phyloP scores from a whole-genome alignment of 2,113 vertebrate genomes.

The Notiomystis cincta region DNA sequence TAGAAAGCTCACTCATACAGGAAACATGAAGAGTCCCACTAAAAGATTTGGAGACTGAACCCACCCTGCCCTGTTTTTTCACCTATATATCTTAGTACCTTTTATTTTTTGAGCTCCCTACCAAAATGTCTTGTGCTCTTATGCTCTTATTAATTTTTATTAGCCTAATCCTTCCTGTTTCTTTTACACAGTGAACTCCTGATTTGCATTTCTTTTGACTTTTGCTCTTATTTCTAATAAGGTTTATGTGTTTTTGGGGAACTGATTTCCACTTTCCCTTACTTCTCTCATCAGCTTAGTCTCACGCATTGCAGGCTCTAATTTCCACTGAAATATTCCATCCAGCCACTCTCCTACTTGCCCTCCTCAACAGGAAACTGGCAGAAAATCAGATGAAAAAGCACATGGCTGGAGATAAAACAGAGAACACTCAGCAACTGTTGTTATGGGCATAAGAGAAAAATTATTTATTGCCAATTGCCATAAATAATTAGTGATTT shows the following conservation, averaged over 20 bases:
- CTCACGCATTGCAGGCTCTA: neutral
- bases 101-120: neutral
- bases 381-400: neutral
- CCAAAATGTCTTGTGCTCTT: neutral
- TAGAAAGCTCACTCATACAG: neutral
- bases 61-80: neutral
- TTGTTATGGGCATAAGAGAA: neutral
- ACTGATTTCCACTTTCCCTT: neutral
- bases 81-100: neutral
- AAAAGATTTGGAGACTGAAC: neutral
- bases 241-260: neutral
- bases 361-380: neutral
- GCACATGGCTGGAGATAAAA: fast-evolving
- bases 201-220: neutral
- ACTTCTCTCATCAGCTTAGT: neutral
- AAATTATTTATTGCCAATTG: neutral
- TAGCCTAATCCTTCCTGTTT: neutral
- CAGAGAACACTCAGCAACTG: neutral
- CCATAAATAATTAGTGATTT: neutral
- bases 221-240: neutral
- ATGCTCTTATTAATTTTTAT: neutral
- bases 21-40: neutral
- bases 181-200: neutral
- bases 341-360: neutral
- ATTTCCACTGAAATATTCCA: neutral